Evolutionary conservation across 2,797 vertebrate species (phyloP), one percentile per base, ranked within the genome.

Genomic region (Cossypha heuglini): DNA sequence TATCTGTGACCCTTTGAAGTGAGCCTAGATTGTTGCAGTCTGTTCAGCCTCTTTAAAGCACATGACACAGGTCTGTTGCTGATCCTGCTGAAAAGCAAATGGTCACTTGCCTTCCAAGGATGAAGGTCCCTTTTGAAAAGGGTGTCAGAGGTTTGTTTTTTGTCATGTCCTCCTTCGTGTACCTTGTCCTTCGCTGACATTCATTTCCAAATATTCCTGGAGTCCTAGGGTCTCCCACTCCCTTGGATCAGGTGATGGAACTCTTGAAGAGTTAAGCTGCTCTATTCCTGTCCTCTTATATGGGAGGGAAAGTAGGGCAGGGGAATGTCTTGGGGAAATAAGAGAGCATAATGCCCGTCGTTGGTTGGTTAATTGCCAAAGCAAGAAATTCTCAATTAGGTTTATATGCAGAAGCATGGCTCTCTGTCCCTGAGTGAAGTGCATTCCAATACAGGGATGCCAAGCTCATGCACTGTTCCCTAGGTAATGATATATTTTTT

Each of bases 401-500:
- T 80, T 94, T 85, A 51, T 55, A 54, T 90, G 76, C 69, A 75
- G 82, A 79, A 91, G 31, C 31, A 17, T 66, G 73, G 42, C 28
- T 77, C 16, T n/a, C 28, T 29, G 35, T 92, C 91, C 57, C 64
- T 8, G 31, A 63, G 22, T 88, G 61, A 86, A 76, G 54, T 72
- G 51, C 69, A 52, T 95, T 93, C 37, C 54, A 42, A 2, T 55
- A 55, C 35, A 66, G 79, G 54, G 62, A 86, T 87, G 91, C 84
- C 84, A 86, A 72, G 54, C 79, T 92, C 40, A 10, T 88, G 59
- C 45, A 29, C 31, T 90, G 78, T 82, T 97, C 94, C 72, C 89
- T 77, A 48, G 87, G 66, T 93, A 91, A 68, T 76, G 51, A 58
- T 92, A 58, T 84, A 49, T 40, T 86, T 87, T 95, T 93, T 94